Conservation (phyloP, 1,140 invertebrate species). For the Polypedilum vanderplanki region DNA sequence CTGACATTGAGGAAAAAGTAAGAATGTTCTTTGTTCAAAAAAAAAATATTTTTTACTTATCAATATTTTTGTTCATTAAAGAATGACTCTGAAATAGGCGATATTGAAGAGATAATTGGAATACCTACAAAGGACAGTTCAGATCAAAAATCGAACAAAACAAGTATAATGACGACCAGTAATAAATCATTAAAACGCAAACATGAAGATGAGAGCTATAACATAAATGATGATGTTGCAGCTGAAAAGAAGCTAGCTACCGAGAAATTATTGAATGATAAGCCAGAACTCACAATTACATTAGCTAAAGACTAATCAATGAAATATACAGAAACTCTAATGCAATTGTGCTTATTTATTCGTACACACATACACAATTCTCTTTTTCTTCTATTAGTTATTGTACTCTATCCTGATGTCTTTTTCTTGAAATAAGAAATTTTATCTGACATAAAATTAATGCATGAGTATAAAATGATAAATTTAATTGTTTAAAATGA, state of each 20-base stretch:
- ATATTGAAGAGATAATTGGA: slow-evolving; percentile 20
- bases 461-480: too few relatives aligned
- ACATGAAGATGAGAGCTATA: background rate
- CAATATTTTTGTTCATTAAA: background rate
- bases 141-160: slow-evolving; percentile 5
- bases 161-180: slow-evolving; percentile 4
- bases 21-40: slow-evolving; percentile 38
- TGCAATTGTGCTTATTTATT: background rate
- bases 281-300: slow-evolving; percentile 22
- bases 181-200: background rate
- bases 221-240: background rate
- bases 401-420: too few relatives aligned
- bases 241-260: background rate
- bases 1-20: slow-evolving; percentile 84
- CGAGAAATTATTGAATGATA: background rate
- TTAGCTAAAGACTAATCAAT: background rate
- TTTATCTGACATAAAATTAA: too few relatives aligned
- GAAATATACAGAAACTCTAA: background rate
- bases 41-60: background rate
- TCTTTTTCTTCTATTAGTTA: background rate
- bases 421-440: too few relatives aligned
- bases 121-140: background rate
- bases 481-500: too few relatives aligned
- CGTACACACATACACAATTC: background rate
- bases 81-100: background rate